Evolutionary conservation across 2,113 vertebrate genomes (phyloP), one percentile per base, ranked within the genome.

Genomic region (Hippocampus zosterae): DNA sequence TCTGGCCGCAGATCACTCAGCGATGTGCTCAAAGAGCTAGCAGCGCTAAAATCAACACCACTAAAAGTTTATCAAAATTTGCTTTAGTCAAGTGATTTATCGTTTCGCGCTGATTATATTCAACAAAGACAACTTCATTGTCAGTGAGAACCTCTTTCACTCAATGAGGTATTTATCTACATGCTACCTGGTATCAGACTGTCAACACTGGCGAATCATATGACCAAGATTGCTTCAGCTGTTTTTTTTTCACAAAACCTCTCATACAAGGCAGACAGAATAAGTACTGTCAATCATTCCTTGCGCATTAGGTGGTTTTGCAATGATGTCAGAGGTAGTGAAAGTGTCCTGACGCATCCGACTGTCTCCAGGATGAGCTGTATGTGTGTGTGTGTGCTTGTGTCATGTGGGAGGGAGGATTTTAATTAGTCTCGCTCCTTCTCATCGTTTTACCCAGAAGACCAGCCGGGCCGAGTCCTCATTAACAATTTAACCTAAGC

Each of bases 401-500:
- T 41, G 65, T 61, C 69, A 66, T 67, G 74, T 62, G 19, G 40
- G 62, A 57, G 66, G 70, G 65, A 23, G 57, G 60, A 65, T 77
- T 80, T 82, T 84, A 81, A 85, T 84, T 79, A 81, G 69, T 67
- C 46, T 75, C 46, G 21, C 72, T 76, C 69, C 63, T 62, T 71
- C 74, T 71, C 68, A 67, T 65, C 74, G 72, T 69, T 57, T 19
- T 72, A 77, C 78, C 88, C 83, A 84, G 80, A 78, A 88, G 88
- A 89, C 71, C 56, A 69, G 75, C 85, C 12, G 68, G 72, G 72
- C 50, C n/a, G 9, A 8, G 0, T 75, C 74, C 65, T 89, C 83
- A 86, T 91, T 88, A 90, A 89, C 75, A 80, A 89, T 90, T 88
- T 48, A 91, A 80, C 74, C 65, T 70, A 74, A 76, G 71, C 72